Evolutionary conservation across 2,113 vertebrate species (phyloP), one percentile per base, ranked within the genome.

Genomic region (Hippoglossus stenolepis): DNA sequence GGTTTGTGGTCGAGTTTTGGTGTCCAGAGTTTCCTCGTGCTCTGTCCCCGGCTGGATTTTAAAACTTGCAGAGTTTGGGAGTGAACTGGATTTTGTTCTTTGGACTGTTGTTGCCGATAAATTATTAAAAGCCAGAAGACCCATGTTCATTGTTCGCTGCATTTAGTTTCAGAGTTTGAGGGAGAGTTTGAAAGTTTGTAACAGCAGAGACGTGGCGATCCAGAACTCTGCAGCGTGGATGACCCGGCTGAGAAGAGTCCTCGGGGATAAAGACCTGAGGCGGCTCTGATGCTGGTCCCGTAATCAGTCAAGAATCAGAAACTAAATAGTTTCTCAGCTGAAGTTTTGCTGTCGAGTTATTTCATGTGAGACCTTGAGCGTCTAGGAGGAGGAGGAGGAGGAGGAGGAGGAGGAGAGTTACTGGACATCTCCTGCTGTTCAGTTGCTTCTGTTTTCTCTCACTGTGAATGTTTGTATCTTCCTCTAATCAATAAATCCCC

Each of bases 41-140:
- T 47, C 45, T 0, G 0, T 49, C 26, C 51, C 35, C 31, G 43
- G 45, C n/a, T 73, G 77, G 68, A n/a, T 54, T 26, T 21, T 3
- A 73, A 71, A 54, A 5, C 49, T 62, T 21, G 11, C 21, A 65
- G 62, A 28, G 38, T 72, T 62, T 4, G 38, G 21, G 21, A 24
- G 38, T 56, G 31, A 69, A 54, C 31, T 24, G 64, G 53, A 47
- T 15, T 40, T 17, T 20, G 65, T 43, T 70, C 61, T 80, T 38
- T 70, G 51, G 54, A 66, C 14, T 8, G 12, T 40, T 18, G 0
- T 53, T 80, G 69, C 60, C 35, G 49, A 65, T 82, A 73, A 76
- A 84, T 84, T 75, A 51, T 40, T 84, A 56, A 79, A 79, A 80
- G 2, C 11, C 10, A 43, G 11, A 43, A 43, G 40, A 43, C 10